Conservation (phyloP, 2,888 invertebrate species). For the Pandemis corylana region DNA sequence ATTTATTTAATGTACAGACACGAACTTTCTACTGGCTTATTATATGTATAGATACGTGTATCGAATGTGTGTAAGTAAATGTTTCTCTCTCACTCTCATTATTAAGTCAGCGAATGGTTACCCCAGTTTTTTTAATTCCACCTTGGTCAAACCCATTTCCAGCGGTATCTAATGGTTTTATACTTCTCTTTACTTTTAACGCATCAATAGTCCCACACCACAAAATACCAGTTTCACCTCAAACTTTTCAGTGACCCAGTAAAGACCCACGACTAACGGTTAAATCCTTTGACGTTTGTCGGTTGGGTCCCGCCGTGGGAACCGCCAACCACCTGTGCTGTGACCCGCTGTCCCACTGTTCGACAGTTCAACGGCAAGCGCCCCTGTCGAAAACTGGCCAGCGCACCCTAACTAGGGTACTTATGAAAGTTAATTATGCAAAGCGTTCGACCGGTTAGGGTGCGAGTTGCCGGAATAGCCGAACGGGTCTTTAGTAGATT, state of each 20-base stretch:
- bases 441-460: constrained; percentile 19
- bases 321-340: constrained; percentile 35
- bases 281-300: constrained; percentile 13
- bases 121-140: too few species aligned
- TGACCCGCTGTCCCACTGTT: constrained; percentile 42
- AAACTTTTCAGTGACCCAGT: background rate
- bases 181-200: background rate
- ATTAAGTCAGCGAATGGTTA: too few species aligned
- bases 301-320: constrained; percentile 34
- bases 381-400: constrained; percentile 30
- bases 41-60: too few species aligned
- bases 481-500: background rate
- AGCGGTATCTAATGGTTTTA: too few species aligned
- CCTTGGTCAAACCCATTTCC: too few species aligned
- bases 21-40: too few species aligned
- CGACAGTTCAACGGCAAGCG: constrained; percentile 12
- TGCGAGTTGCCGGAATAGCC: constrained; percentile 7
- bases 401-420: constrained; percentile 39
- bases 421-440: constrained; percentile 40
- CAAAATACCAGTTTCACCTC: background rate
- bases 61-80: too few species aligned
- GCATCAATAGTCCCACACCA: background rate
- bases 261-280: background rate
- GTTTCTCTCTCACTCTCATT: too few species aligned
- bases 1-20: too few species aligned